Evolutionary conservation across 2,888 invertebrate genomes (phyloP).

Genomic region (Pedicia rivosa): DNA sequence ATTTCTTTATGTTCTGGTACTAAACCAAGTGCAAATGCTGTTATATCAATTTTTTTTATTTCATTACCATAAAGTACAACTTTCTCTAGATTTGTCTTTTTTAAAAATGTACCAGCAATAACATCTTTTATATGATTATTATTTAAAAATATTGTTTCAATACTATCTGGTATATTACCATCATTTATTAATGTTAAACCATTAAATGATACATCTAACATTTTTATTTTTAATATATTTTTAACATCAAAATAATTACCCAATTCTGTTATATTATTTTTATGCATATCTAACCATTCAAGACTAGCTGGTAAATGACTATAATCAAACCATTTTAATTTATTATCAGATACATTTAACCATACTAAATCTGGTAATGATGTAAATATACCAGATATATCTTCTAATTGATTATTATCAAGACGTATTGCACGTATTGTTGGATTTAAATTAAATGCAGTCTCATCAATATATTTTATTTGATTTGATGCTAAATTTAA

Average conservation of each 20-base stretch:
- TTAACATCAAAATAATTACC: slow-evolving; percentile 56
- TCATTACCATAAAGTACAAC: slow-evolving; percentile 63
- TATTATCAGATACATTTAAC: slow-evolving; percentile 69
- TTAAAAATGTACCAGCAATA: slow-evolving; percentile 51
- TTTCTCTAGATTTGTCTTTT: slow-evolving; percentile 53
- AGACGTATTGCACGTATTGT: slow-evolving; percentile 58
- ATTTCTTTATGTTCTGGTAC: slow-evolving; percentile 46
- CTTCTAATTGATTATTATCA: slow-evolving; percentile 61
- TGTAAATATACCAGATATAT: slow-evolving; percentile 62
- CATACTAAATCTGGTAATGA: slow-evolving; percentile 56
- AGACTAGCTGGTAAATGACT: slow-evolving; percentile 58
- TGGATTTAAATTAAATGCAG: slow-evolving; percentile 57
- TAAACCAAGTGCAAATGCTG: slow-evolving; percentile 49
- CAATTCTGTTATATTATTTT: slow-evolving; percentile 58
- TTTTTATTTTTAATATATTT: slow-evolving; percentile 48
- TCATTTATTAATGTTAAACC: slow-evolving; percentile 49
- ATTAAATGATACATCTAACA: slow-evolving; percentile 63
- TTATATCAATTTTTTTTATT: slow-evolving; percentile 52
- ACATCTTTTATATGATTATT: slow-evolving; percentile 56
- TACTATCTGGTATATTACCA: slow-evolving; percentile 53
- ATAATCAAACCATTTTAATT: slow-evolving; percentile 64
- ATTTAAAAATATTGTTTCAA: slow-evolving; percentile 54
- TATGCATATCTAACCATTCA: slow-evolving; percentile 68
- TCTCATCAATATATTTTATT: slow-evolving; percentile 59
- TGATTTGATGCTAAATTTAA: slow-evolving; percentile 67